Evolutionary conservation across 2,888 invertebrate genomes (phyloP).

Genomic region (Neria commutata): DNA sequence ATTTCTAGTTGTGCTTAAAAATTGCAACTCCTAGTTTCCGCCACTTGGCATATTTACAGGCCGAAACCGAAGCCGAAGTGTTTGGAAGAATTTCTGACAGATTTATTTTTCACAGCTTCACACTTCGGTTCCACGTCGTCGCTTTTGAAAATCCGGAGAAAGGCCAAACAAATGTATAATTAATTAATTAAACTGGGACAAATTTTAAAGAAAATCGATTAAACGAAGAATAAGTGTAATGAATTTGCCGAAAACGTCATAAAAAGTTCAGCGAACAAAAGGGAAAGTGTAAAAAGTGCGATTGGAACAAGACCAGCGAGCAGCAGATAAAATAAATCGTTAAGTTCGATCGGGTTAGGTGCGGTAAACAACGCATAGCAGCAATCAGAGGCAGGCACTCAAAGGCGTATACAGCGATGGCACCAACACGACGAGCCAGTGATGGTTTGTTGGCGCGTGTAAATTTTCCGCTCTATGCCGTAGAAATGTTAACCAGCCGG

Average conservation of each 20-base stretch:
- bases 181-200: neutral
- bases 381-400: constrained; percentile 6
- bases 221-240: neutral
- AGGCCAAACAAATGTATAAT: neutral
- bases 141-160: too few relatives aligned
- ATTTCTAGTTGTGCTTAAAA: too few relatives aligned
- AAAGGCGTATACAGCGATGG: constrained; percentile 62
- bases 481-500: constrained; percentile 88
- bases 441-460: constrained; percentile 83
- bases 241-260: constrained; percentile 32
- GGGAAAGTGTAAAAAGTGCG: constrained; percentile 20
- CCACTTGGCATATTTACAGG: too few relatives aligned
- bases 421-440: constrained; percentile 66
- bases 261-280: constrained; percentile 23
- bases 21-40: too few relatives aligned
- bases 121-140: too few relatives aligned
- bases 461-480: constrained; percentile 91
- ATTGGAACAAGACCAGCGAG: constrained; percentile 34
- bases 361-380: constrained; percentile 25
- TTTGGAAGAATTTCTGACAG: too few relatives aligned
- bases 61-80: too few relatives aligned
- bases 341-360: constrained; percentile 30
- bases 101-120: too few relatives aligned
- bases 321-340: constrained; percentile 28
- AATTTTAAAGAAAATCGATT: neutral